Evolutionary conservation across 2,797 vertebrate species (phyloP), one percentile per base, ranked within the genome.

Genomic region (Geotrypetes seraphini): DNA sequence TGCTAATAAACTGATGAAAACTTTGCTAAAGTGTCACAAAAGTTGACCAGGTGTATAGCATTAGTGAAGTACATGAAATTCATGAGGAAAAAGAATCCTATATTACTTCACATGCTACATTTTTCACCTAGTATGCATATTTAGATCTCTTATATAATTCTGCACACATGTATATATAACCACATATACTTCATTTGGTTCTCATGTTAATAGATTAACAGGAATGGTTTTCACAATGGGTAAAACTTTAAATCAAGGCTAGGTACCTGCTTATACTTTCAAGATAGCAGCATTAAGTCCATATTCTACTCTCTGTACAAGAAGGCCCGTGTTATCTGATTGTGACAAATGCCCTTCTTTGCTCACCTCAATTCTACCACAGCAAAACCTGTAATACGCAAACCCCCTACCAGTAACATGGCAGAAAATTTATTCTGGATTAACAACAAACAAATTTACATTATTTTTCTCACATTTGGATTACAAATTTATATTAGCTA

Each of bases 151-250:
- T 48, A 67, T 72, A 66, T 67, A 78, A 59, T 79, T 70, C 74
- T 69, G 69, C 54, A 79, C 64, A 73, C 69, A 81, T 51, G 68
- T 68, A 60, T 55, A 71, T 53, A 61, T 50, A 67, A 55, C 79
- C 56, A 80, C 53, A 84, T 51, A 57, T 41, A 68, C 51, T 68
- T 69, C 69, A 84, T 87, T 81, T 87, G 82, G 74, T 85, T 86
- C 68, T 47, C 66, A 74, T 72, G 69, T 67, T 71, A 72, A n/a
- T 30, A 77, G 53, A 70, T 66, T 50, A 66, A 64, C 68, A 69
- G 66, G 56, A 69, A 69, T 47, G 38, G 36, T 69, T 76, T 73
- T 60, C 62, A 72, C 68, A 66, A 66, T 57, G 59, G 65, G 53
- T 23, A 60, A 63, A 62, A 40, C 22, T 38, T 36, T 43, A n/a